Base-by-base conservation (phyloP, 2,797 vertebrate genomes). In the Lepilemur ruficaudatus region DNA sequence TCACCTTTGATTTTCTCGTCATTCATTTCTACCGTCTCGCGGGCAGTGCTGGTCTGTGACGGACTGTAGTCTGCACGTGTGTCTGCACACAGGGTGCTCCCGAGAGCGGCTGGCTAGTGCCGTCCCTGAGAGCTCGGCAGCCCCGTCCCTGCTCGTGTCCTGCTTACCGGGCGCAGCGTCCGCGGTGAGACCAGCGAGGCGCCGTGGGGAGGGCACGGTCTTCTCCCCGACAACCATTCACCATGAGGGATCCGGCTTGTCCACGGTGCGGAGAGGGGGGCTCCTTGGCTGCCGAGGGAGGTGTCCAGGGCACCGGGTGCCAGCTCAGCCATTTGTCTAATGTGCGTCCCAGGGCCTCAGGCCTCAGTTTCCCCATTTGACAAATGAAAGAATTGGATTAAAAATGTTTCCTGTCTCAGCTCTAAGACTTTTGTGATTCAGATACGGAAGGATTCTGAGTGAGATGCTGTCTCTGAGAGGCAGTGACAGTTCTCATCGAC, bases 401-500 rank as follows among this genome's bases (percentile, higher is more conserved):
- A n/a, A 55, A 38, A 30, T 2, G 5, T 41, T 30, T 20, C 73
- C 23, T 38, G 4, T 15, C 43, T 69, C 25, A 22, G 59, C 35
- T 41, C 69, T n/a, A 4, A 28, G 13, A 4, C 17, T 0, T 30
- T 2, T 3, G 2, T 1, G 2, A 17, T 10, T 32, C 12, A 22
- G 57, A 57, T 13, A 3, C 3, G 14, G 10, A 59, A 32, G 35
- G 10, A 12, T 41, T 23, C 7, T 28, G 38, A 46, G 65, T 15
- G 55, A 72, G 48, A 22, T 4, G 0, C 4, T 14, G 2, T 3
- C 43, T 48, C 7, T 4, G 4, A 52, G 82, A 25, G 20, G 75
- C 4, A 46, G 48, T 4, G 9, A 5, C 6, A 0, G 15, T 50
- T 12, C 43, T 7, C 11, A 2, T 2, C 1, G 12, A 0, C 30